These are phyloP conservation scores for Cololabis saira DNA, from an alignment of 2,113 vertebrate genomes.

Conservation along the genomic window DNA sequence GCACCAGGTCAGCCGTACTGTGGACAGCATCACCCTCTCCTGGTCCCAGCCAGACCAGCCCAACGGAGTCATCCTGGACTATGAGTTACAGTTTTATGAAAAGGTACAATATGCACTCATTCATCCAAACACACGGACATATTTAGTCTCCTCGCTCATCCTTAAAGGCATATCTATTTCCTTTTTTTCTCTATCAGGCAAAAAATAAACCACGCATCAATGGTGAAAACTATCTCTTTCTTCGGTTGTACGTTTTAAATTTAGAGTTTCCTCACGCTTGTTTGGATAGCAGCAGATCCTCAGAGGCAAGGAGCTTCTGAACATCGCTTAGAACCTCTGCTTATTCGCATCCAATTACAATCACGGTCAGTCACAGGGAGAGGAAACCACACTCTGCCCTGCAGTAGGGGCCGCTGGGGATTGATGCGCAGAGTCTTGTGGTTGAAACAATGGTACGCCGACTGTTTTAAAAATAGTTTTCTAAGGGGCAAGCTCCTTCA, in stretches of 20 bases:
- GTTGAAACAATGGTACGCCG: constrained; percentile 69
- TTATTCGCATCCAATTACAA: constrained; percentile 71
- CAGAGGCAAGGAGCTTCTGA: constrained; percentile 56
- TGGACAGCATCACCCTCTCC: constrained; percentile 96
- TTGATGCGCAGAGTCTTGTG: constrained; percentile 70
- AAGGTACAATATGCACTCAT: constrained; percentile 84
- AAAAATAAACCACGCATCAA: constrained; percentile 8
- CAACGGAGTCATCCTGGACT: constrained; percentile 97
- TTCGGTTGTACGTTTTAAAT: constrained; percentile 24
- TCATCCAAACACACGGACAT: neutral
- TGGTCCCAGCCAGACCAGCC: constrained; percentile 99
- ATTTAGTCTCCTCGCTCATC: neutral
- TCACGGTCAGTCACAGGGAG: constrained; percentile 70
- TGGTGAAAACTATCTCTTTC: constrained; percentile 7
- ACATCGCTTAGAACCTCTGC: constrained; percentile 62
- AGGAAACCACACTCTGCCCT: constrained; percentile 57
- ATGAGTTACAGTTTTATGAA: constrained; percentile 95
- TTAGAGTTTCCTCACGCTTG: constrained; percentile 22
- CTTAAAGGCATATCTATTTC: neutral
- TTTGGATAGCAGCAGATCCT: constrained; percentile 38
- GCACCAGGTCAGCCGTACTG: constrained; percentile 95
- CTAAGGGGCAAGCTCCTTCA: constrained; percentile 43
- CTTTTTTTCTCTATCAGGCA: neutral
- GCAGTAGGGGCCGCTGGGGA: constrained; percentile 58
- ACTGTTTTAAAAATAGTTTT: constrained; percentile 73